Conservation (phyloP, 2,888 invertebrate species). For the Blastobasis adustella region DNA sequence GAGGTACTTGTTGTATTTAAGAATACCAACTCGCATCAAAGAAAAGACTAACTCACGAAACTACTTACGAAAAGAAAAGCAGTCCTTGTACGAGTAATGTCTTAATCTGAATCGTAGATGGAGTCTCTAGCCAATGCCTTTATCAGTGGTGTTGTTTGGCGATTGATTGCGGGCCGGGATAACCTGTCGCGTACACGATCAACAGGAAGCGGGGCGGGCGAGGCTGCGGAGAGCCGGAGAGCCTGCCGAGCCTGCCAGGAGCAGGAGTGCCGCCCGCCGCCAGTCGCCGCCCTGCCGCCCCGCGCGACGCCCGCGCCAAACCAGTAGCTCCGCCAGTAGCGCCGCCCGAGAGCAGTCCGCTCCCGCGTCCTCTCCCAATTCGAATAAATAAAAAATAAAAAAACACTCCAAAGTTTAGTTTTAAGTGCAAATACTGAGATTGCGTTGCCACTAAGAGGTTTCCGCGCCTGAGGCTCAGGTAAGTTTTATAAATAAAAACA, state of each 20-base stretch:
- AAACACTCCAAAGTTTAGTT: conserved; percentile 36
- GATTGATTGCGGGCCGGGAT: conserved; percentile 25
- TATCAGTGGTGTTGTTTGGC: too few species aligned
- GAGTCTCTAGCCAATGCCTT: too few species aligned
- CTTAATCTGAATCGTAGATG: too few species aligned
- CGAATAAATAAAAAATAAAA: conserved; percentile 17
- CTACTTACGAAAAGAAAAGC: too few species aligned
- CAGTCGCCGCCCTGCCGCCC: conserved; percentile 70
- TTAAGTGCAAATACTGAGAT: conserved; percentile 34
- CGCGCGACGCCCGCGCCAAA: conserved; percentile 39
- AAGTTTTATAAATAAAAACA: conserved; percentile 32
- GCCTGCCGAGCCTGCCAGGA: conserved; percentile 25
- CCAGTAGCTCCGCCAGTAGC: conserved; percentile 23
- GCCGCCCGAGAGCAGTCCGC: conserved; percentile 18
- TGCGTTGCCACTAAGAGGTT: conserved; percentile 32
- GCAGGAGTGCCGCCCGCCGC: conserved; percentile 30
- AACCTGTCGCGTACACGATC: conserved; percentile 69
- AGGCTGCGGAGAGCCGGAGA: conserved; percentile 43
- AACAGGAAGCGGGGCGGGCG: conserved; percentile 64
- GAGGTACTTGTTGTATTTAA: too few species aligned
- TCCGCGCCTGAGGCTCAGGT: conserved; percentile 42
- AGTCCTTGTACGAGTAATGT: too few species aligned
- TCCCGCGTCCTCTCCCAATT: conserved; percentile 19
- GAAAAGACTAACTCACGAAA: too few species aligned
- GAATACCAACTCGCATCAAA: too few species aligned